phyloP scores from a whole-genome alignment of 2,797 vertebrate species.

The Hemibagrus guttatus region DNA sequence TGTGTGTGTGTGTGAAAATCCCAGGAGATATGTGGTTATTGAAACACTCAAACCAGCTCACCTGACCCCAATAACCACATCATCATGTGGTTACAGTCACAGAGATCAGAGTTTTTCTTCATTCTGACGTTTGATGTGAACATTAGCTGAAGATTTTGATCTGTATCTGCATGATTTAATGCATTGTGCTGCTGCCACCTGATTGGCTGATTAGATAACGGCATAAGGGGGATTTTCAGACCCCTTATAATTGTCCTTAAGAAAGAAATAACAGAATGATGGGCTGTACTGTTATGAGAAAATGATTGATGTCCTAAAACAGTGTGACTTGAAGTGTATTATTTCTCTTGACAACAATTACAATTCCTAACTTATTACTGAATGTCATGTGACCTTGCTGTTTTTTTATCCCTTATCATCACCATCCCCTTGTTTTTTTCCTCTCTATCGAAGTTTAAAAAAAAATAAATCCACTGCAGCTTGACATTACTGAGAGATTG shows the following conservation, averaged over 20 bases:
- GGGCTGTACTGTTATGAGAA: not conserved
- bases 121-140: too few species aligned
- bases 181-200: too few species aligned
- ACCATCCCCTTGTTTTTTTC: not conserved
- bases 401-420: not conserved
- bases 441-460: not conserved
- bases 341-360: not conserved
- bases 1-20: too few species aligned
- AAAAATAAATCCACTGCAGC: not conserved
- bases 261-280: not conserved
- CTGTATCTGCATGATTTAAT: too few species aligned
- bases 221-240: not conserved
- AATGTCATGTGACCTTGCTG: not conserved
- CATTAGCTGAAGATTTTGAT: too few species aligned
- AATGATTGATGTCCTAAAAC: not conserved
- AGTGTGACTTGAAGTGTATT: not conserved
- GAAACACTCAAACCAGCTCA: too few species aligned
- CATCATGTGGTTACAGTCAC: too few species aligned
- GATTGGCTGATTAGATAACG: too few species aligned
- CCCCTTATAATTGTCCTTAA: not conserved
- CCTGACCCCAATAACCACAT: too few species aligned
- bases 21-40: too few species aligned
- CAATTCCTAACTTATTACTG: not conserved
- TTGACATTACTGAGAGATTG: not conserved
- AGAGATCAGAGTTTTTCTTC: too few species aligned